phyloP scores from a whole-genome alignment of 2,888 invertebrate species.

The Trimorus sp. region DNA sequence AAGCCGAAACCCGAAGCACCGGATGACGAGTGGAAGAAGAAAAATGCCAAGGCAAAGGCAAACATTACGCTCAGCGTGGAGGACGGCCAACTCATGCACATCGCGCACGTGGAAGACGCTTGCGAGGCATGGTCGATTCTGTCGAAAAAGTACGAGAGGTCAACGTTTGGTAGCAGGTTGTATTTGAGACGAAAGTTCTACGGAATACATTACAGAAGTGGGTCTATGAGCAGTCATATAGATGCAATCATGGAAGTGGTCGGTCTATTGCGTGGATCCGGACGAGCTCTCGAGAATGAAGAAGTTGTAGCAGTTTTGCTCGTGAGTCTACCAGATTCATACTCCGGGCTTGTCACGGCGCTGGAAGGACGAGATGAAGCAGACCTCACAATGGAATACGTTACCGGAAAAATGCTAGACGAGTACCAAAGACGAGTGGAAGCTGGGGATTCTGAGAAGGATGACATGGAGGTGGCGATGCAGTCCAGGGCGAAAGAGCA shows the following conservation, averaged over 20 bases:
- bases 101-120: slow-evolving; percentile 34
- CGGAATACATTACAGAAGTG: slow-evolving; percentile 28
- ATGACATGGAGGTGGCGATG: slow-evolving; percentile 16
- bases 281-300: slow-evolving; percentile 57
- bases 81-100: slow-evolving; percentile 53
- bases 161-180: slow-evolving; percentile 28
- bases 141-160: slow-evolving; percentile 28
- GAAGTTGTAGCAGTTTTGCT: slow-evolving; percentile 61
- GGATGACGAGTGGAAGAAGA: slow-evolving; percentile 49
- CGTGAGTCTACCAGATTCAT: slow-evolving; percentile 64
- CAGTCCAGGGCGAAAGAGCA: background rate
- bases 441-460: background rate
- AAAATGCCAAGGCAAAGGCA: slow-evolving; percentile 58
- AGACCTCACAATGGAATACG: slow-evolving; percentile 25
- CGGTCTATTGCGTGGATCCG: slow-evolving; percentile 58
- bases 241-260: slow-evolving; percentile 51
- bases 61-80: slow-evolving; percentile 54
- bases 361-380: slow-evolving; percentile 60
- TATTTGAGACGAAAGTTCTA: slow-evolving; percentile 35
- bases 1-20: slow-evolving; percentile 18
- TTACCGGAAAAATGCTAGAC: slow-evolving; percentile 65
- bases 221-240: slow-evolving; percentile 61
- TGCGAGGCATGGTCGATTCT: slow-evolving; percentile 44
- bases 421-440: slow-evolving; percentile 54
- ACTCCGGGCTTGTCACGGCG: slow-evolving; percentile 59